Evolutionary conservation across 2,113 vertebrate genomes (phyloP).

Genomic region (Cinclus cinclus): DNA sequence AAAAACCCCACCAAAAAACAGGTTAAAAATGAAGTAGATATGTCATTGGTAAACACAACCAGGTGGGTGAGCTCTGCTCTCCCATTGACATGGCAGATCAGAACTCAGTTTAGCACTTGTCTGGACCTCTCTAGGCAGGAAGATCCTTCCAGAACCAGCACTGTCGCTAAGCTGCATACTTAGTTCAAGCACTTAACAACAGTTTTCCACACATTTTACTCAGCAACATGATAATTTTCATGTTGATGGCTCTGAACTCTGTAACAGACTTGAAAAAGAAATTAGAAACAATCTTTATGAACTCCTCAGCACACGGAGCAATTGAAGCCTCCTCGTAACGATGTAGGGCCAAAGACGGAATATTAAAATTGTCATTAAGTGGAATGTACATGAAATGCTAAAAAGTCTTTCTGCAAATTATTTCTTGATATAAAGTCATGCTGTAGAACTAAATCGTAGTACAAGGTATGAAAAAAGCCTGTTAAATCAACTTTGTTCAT

Average conservation of each 20-base stretch:
- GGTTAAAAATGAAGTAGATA: neutral
- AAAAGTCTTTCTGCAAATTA: slow-evolving; percentile 68
- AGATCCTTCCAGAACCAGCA: neutral
- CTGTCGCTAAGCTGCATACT: neutral
- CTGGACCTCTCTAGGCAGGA: neutral
- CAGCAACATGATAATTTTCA: neutral
- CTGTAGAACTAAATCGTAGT: slow-evolving; percentile 71
- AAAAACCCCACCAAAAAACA: rapidly evolving
- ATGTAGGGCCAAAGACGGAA: slow-evolving; percentile 50
- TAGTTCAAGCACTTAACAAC: neutral
- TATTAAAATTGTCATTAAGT: slow-evolving; percentile 68
- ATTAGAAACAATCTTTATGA: slow-evolving; percentile 57
- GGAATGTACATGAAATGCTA: slow-evolving; percentile 51
- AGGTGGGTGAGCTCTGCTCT: neutral
- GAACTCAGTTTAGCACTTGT: neutral
- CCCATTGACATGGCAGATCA: rapidly evolving
- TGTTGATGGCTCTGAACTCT: slow-evolving; percentile 30
- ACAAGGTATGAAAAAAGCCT: slow-evolving; percentile 68
- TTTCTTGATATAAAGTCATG: slow-evolving; percentile 68
- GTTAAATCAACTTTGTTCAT: slow-evolving; percentile 78
- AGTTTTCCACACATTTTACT: neutral
- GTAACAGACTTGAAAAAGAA: slow-evolving; percentile 47
- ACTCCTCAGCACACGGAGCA: slow-evolving; percentile 38
- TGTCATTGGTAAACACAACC: neutral
- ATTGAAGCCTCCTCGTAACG: slow-evolving; percentile 55